Conservation (phyloP, 2,888 invertebrate species). For the Megalurothrips usitatus region DNA sequence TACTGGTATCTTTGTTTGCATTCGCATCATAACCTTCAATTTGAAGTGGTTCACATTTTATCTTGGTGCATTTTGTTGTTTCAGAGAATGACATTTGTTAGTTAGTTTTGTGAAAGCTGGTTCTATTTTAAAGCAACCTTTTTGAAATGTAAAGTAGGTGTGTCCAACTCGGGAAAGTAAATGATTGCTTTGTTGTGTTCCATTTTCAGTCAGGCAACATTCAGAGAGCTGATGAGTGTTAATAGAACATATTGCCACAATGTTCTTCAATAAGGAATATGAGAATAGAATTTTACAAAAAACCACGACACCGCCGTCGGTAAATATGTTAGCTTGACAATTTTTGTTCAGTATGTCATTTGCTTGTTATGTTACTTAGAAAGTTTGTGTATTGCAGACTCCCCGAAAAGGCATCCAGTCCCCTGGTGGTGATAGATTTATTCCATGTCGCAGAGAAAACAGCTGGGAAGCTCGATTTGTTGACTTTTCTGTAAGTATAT, state of each 20-base stretch:
- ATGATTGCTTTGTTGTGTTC: not conserved
- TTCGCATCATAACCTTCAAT: not conserved
- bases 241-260: too few species aligned
- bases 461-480: conserved; percentile 9
- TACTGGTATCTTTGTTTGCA: too few species aligned
- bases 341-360: not conserved
- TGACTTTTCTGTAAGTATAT: not conserved
- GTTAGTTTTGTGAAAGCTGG: not conserved
- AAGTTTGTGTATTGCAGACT: not conserved
- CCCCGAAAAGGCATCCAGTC: not conserved
- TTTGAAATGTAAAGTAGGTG: not conserved
- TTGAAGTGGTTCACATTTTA: not conserved
- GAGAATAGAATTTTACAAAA: conserved; percentile 4
- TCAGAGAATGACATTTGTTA: not conserved
- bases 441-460: not conserved
- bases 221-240: not conserved
- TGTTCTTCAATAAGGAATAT: not conserved
- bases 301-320: not conserved
- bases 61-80: not conserved
- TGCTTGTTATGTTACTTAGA: not conserved
- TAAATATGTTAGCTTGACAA: not conserved
- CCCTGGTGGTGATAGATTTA: conserved; percentile 8
- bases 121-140: not conserved
- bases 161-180: too few species aligned
- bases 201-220: not conserved